These are phyloP conservation scores for Merluccius polli DNA, from an alignment of 2,797 vertebrate genomes.

Conservation along the genomic window DNA sequence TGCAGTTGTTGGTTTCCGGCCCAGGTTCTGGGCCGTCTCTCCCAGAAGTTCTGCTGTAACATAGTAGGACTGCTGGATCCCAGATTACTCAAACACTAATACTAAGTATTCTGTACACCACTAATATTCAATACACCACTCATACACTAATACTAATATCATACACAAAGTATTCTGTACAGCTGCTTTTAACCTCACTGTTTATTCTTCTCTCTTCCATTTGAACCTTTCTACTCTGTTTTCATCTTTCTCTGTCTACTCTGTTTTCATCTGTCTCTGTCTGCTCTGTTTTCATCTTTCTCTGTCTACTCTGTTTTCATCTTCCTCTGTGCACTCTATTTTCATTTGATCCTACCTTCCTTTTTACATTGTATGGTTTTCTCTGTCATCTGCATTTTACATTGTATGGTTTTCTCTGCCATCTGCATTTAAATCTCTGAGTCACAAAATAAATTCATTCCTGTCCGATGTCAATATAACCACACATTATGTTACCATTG, in stretches of 20 bases:
- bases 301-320: slow-evolving; percentile 6
- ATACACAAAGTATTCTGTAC: slow-evolving; percentile 22
- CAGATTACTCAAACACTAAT: not conserved
- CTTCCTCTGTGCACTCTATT: not conserved
- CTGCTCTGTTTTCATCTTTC: slow-evolving; percentile 20
- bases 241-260: slow-evolving; percentile 17
- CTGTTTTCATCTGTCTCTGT: slow-evolving; percentile 23
- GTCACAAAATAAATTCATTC: slow-evolving; percentile 19
- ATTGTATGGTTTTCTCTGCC: slow-evolving; percentile 18
- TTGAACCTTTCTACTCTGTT: slow-evolving; percentile 5
- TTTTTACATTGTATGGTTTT: slow-evolving; percentile 24
- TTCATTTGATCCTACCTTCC: slow-evolving; percentile 28
- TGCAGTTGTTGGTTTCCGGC: too few species aligned
- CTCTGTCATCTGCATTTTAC: slow-evolving; percentile 27
- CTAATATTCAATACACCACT: not conserved
- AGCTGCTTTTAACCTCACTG: slow-evolving; percentile 23
- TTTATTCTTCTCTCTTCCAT: slow-evolving; percentile 22
- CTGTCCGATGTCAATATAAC: slow-evolving; percentile 29
- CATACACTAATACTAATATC: slow-evolving; percentile 2
- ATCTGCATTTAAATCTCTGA: slow-evolving; percentile 21
- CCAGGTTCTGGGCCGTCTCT: too few species aligned
- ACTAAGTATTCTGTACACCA: too few species aligned
- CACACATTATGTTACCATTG: not conserved
- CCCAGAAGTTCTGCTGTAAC: too few species aligned
- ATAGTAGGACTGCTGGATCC: too few species aligned